phyloP scores from a whole-genome alignment of 2,797 vertebrate genomes.

The Cuculus canorus region DNA sequence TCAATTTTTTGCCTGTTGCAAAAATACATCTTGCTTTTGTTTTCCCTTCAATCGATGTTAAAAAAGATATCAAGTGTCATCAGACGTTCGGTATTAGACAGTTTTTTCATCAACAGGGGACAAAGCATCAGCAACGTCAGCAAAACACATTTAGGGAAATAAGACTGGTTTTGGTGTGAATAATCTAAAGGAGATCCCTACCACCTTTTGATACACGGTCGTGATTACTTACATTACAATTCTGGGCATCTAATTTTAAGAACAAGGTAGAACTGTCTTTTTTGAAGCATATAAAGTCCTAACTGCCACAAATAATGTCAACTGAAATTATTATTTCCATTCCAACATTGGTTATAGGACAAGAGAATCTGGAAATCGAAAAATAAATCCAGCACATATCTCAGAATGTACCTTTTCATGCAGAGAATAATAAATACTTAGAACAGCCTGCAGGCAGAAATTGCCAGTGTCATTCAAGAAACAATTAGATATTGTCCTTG shows the following conservation, averaged over 20 bases:
- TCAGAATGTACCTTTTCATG: slow-evolving; percentile 76
- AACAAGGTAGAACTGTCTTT: slow-evolving; percentile 43
- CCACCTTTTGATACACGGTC: slow-evolving; percentile 30
- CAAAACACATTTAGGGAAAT: background rate
- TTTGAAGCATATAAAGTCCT: slow-evolving; percentile 62
- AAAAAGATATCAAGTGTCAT: background rate
- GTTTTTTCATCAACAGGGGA: background rate
- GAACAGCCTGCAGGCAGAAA: slow-evolving; percentile 76
- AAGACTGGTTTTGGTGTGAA: background rate
- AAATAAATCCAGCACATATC: slow-evolving; percentile 75
- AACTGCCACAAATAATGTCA: slow-evolving; percentile 72
- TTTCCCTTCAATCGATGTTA: background rate
- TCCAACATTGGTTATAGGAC: slow-evolving; percentile 65
- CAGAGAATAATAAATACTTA: slow-evolving; percentile 74
- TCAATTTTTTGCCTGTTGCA: background rate
- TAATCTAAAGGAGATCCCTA: background rate
- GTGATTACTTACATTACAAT: slow-evolving; percentile 31
- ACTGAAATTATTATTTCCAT: slow-evolving; percentile 75
- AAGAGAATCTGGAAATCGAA: slow-evolving; percentile 74
- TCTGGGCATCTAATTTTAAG: slow-evolving; percentile 54
- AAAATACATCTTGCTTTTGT: background rate
- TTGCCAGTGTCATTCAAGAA: slow-evolving; percentile 74
- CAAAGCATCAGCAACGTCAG: background rate
- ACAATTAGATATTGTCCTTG: slow-evolving; percentile 77
- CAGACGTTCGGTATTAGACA: background rate